Evolutionary conservation across 1,140 invertebrate species (phyloP).

Genomic region (Acyrthosiphon pisum): DNA sequence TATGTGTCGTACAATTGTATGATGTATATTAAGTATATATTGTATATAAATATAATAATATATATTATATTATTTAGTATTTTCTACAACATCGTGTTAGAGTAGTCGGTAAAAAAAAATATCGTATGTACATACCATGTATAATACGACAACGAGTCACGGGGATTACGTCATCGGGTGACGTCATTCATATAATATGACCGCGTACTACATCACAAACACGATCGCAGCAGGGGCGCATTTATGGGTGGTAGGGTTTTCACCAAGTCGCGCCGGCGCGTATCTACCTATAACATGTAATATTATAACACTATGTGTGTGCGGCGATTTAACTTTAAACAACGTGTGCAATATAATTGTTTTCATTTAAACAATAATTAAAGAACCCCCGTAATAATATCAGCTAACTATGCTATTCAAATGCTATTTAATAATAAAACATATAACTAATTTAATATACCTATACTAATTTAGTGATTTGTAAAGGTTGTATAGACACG

Average conservation of each 20-base stretch:
- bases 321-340: neutral
- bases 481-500: no score
- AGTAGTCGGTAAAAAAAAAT: neutral
- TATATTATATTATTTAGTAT: neutral
- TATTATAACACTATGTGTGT: neutral
- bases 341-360: neutral
- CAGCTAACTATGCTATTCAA: no score
- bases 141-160: slow-evolving; percentile 6
- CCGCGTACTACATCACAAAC: slow-evolving; percentile 6
- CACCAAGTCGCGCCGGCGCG: neutral
- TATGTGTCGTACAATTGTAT: neutral
- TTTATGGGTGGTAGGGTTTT: slow-evolving; percentile 13
- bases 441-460: neutral
- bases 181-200: slow-evolving; percentile 17
- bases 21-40: no score
- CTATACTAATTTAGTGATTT: no score
- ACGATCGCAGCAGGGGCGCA: neutral
- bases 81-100: neutral
- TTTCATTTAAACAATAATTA: neutral
- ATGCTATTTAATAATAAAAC: neutral
- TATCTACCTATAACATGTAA: neutral
- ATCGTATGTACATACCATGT: neutral
- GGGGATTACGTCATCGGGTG: neutral
- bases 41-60: neutral
- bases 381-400: neutral